Evolutionary conservation across 2,113 vertebrate species (phyloP), one percentile per base, ranked within the genome.

Genomic region (Polypterus bichir): DNA sequence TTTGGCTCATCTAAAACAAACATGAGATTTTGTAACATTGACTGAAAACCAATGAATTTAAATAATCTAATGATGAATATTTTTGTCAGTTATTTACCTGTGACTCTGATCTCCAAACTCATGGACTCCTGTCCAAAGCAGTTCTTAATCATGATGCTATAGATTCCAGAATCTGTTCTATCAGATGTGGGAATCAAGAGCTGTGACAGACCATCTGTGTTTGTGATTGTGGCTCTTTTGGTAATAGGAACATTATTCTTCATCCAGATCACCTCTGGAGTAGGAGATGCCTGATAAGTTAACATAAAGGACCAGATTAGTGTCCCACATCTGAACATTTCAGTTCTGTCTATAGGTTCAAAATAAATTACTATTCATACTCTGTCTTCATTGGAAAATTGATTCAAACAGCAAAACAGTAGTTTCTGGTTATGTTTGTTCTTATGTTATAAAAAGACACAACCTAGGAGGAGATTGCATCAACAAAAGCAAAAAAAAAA

Each of bases 101-200:
- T 87, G 58, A 93, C 84, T 73, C 82, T 83, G 46, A 97, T 81
- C 72, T 86, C 81, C 82, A 91, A 79, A 70, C 72, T 88, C 67
- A 83, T 76, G 9, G 82, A 67, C 46, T 86, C 88, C 66, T 88
- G 81, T 1, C 89, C 90, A 5, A 79, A 74, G 6, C 69, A 64
- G 1, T 83, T 83, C 70, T 79, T 88, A 52, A 98, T 73, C 60
- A 73, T 5, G 47, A 97, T 71, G 0, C 85, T 78, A 63, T 95
- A 95, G 66, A 77, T 77, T 59, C 94, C 93, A 0, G 79, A 79
- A 66, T 97, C 89, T 0, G 73, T 52, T 56, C 80, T 76, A 57
- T 90, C 84, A 1, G 91, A 73, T 0, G 74, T 76, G 2, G 82
- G 73, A n/a, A 97, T 83, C 66, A 94, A 77, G 57, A 98, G 88